Percentiles rank a stretch among this genome's conserved stretches.
Evolutionary conservation across 2,797 vertebrate genomes (phyloP).

Genomic region (Rhadinocentrus ornatus): DNA sequence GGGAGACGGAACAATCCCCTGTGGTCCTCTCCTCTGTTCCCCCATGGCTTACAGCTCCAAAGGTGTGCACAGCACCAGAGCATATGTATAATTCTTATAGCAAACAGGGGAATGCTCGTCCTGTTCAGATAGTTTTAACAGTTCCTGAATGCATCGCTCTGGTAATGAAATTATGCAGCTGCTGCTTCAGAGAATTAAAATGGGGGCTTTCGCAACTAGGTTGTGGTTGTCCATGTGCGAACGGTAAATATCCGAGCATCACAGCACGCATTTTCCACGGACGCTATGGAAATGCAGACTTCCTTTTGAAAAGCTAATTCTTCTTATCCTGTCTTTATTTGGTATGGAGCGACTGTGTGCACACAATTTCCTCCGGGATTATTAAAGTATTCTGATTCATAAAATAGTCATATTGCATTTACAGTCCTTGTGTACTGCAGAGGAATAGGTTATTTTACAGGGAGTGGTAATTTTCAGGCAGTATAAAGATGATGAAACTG

Average conservation of each 20-base stretch:
- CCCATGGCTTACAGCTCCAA: constrained; percentile 9
- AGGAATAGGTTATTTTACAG: background rate
- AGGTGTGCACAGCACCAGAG: constrained; percentile 1
- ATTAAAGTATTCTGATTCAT: no score
- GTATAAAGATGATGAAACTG: constrained; percentile 26
- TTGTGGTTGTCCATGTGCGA: background rate
- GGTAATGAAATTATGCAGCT: background rate
- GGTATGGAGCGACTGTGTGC: no score
- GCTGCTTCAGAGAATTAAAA: background rate
- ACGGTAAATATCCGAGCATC: background rate
- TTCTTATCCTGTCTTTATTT: no score
- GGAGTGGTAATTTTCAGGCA: background rate
- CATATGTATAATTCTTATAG: constrained; percentile 30
- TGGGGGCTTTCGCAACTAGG: background rate
- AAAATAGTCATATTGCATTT: background rate
- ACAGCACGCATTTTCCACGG: no score
- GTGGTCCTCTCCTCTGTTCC: constrained; percentile 10
- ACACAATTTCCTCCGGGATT: no score
- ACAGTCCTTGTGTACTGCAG: background rate
- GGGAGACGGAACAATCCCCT: constrained; percentile 11
- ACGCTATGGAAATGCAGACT: background rate
- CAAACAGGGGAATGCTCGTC: background rate
- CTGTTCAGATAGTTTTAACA: background rate
- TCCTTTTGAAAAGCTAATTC: background rate
- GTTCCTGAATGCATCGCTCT: background rate